phyloP scores from a whole-genome alignment of 2,888 invertebrate genomes.

The Atethmia centrago region DNA sequence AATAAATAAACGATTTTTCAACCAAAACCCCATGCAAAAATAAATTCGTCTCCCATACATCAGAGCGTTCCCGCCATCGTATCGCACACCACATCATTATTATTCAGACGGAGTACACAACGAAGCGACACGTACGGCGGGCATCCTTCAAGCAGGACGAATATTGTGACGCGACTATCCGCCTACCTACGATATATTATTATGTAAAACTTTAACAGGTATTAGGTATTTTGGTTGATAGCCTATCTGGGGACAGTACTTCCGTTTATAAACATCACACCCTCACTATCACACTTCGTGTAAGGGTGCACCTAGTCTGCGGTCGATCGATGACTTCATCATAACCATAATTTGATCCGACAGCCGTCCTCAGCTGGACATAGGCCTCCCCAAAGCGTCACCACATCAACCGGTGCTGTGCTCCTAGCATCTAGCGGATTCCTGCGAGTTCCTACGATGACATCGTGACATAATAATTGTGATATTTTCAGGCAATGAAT shows the following conservation, averaged over 20 bases:
- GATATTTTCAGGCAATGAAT: neutral
- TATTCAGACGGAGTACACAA: constrained; percentile 67
- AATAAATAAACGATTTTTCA: neutral
- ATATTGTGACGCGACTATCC: constrained; percentile 67
- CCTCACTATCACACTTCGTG: neutral
- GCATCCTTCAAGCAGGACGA: constrained; percentile 76
- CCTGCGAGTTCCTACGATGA: no score
- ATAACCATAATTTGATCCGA: no score
- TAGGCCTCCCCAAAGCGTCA: no score
- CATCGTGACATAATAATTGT: neutral
- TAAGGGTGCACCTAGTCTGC: neutral
- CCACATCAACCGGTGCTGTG: no score
- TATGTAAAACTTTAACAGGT: constrained; percentile 57
- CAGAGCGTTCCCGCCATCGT: neutral
- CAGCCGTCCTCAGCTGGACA: no score
- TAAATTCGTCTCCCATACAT: neutral
- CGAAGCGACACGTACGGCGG: constrained; percentile 74
- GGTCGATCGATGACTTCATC: neutral
- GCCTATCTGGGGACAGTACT: neutral
- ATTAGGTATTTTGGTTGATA: constrained; percentile 14
- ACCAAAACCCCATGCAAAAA: neutral
- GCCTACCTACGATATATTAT: constrained; percentile 55
- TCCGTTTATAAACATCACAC: no score
- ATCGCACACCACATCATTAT: constrained; percentile 65
- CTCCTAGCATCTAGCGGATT: no score